These are phyloP conservation scores for Deroptyus accipitrinus DNA, from an alignment of 2,113 vertebrate species.

Conservation along the genomic window DNA sequence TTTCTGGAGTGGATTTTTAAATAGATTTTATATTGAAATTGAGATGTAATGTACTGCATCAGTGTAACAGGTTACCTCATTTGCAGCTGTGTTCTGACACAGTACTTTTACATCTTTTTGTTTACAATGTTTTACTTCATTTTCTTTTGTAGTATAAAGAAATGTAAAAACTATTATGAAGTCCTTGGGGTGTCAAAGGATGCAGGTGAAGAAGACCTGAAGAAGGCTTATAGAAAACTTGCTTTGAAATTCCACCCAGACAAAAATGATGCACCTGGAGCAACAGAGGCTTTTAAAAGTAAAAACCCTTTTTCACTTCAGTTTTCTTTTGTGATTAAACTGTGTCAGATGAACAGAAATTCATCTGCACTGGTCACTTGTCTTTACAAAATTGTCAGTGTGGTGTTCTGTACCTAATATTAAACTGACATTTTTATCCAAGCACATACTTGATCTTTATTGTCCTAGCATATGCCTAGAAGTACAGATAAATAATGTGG, in stretches of 20 bases:
- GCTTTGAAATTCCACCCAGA: constrained; percentile 98
- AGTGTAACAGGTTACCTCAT: neutral
- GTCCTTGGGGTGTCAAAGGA: constrained; percentile 92
- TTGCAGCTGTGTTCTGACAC: neutral
- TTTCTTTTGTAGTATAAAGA: constrained; percentile 88
- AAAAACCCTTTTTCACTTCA: constrained; percentile 50
- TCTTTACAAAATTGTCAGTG: neutral
- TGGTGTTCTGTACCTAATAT: neutral
- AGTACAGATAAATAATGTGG: neutral
- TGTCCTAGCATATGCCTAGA: neutral
- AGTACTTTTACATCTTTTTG: neutral
- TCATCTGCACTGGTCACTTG: neutral
- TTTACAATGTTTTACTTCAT: constrained; percentile 3
- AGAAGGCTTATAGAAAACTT: constrained; percentile 95
- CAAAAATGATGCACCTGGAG: constrained; percentile 96
- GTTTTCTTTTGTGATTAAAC: neutral
- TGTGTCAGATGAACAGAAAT: neutral
- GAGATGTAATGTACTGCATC: neutral
- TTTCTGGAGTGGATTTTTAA: neutral
- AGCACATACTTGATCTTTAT: neutral
- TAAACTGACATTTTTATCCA: neutral
- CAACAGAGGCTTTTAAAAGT: constrained; percentile 99
- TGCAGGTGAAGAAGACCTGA: constrained; percentile 92
- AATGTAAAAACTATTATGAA: constrained; percentile 96
- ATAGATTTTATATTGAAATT: neutral